phyloP scores from a whole-genome alignment of 2,888 invertebrate genomes.

The Cheilosia scutellata region DNA sequence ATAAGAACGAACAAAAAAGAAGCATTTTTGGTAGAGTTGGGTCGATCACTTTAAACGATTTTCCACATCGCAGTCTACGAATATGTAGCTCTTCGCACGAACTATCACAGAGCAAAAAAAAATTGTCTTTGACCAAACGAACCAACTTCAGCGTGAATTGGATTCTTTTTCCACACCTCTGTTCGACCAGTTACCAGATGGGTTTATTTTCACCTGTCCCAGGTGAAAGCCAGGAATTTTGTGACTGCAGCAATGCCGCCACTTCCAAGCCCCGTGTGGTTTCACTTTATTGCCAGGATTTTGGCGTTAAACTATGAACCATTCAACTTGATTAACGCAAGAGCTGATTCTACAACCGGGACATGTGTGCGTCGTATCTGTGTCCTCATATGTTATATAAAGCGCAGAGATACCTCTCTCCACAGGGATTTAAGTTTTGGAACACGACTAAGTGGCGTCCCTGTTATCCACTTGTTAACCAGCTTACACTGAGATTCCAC shows the following conservation, averaged over 20 bases:
- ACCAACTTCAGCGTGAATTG: constrained; percentile 60
- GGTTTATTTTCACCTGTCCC: constrained; percentile 36
- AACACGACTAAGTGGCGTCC: constrained; percentile 75
- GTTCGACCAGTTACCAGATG: constrained; percentile 26
- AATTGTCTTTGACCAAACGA: constrained; percentile 36
- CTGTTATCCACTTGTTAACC: constrained; percentile 68
- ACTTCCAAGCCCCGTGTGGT: constrained; percentile 29
- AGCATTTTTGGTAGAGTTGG: constrained; percentile 17
- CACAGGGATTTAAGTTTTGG: constrained; percentile 71
- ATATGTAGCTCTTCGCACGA: constrained; percentile 66
- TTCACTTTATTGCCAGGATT: constrained; percentile 64
- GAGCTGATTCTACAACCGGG: constrained; percentile 18
- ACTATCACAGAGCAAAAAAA: constrained; percentile 49
- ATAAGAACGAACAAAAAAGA: neutral
- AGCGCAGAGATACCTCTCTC: constrained; percentile 26
- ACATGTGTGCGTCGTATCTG: constrained; percentile 26
- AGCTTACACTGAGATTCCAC: constrained; percentile 55
- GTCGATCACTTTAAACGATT: constrained; percentile 74
- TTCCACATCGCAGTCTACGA: constrained; percentile 64
- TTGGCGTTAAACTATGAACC: constrained; percentile 65
- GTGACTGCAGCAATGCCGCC: constrained; percentile 27
- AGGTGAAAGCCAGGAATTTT: constrained; percentile 35
- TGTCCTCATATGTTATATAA: constrained; percentile 38
- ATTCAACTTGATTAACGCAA: constrained; percentile 69
- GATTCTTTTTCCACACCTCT: constrained; percentile 57